Evolutionary conservation across 2,113 vertebrate genomes (phyloP).

Genomic region (Ophiodon elongatus): DNA sequence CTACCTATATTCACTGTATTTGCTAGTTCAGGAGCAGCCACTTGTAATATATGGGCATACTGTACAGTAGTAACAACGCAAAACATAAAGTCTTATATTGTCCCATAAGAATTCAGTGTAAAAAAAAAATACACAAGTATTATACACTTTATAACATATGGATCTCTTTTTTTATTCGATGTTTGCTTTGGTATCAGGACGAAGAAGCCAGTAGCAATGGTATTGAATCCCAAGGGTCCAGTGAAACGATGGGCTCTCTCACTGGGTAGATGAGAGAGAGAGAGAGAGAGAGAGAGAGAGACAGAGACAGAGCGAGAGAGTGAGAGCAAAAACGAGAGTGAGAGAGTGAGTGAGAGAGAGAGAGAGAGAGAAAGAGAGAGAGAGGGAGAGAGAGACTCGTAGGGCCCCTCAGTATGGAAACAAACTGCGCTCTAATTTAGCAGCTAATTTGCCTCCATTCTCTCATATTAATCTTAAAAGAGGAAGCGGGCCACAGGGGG

Average conservation of each 20-base stretch:
- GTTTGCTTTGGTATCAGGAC: slow-evolving; percentile 34
- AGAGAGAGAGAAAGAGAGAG: not conserved
- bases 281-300: slow-evolving; percentile 1
- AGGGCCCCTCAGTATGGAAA: slow-evolving; percentile 66
- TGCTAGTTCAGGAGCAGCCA: not conserved
- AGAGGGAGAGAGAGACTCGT: slow-evolving; percentile 40
- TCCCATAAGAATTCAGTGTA: not conserved
- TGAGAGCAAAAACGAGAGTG: no score
- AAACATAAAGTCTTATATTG: not conserved
- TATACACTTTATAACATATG: not conserved
- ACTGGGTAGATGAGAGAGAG: slow-evolving; percentile 43
- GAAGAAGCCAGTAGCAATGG: slow-evolving; percentile 20
- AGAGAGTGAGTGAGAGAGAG: slow-evolving; percentile 12
- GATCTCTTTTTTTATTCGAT: slow-evolving; percentile 3
- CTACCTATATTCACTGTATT: not conserved
- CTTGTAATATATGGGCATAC: not conserved
- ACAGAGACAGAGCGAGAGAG: slow-evolving; percentile 21
- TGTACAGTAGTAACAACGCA: not conserved
- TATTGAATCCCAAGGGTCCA: slow-evolving; percentile 25
- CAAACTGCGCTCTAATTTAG: slow-evolving; percentile 77
- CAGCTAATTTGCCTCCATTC: slow-evolving; percentile 83
- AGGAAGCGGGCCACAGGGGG: slow-evolving; percentile 75
- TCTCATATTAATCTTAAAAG: slow-evolving; percentile 82
- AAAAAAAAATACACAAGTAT: not conserved
- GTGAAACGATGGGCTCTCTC: slow-evolving; percentile 38